These are phyloP conservation scores for Corynorhinus townsendii DNA, from an alignment of 2,113 vertebrate species.

Conservation along the genomic window DNA sequence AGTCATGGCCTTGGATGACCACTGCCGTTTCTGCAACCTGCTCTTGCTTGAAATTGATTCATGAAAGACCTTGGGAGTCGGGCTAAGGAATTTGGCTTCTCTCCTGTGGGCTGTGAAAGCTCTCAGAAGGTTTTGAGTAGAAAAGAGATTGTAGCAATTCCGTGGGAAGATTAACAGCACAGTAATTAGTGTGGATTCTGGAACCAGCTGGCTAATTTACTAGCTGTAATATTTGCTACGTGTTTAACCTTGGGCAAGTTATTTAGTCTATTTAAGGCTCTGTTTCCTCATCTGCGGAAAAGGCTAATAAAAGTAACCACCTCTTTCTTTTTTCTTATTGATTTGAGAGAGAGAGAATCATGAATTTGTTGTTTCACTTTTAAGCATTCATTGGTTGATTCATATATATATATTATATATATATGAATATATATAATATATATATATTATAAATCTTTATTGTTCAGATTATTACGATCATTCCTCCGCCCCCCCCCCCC, in stretches of 20 bases:
- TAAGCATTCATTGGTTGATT: neutral
- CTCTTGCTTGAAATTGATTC: neutral
- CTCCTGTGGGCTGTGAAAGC: neutral
- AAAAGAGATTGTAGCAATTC: neutral
- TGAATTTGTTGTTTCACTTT: neutral
- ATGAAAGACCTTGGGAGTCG: neutral
- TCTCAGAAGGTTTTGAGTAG: neutral
- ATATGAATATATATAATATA: too few species aligned
- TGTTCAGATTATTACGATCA: too few species aligned
- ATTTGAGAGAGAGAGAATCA: neutral
- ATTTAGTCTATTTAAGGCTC: neutral
- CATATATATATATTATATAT: too few species aligned
- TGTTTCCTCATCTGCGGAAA: neutral
- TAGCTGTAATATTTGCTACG: neutral
- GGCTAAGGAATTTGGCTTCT: neutral
- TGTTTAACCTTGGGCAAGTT: neutral
- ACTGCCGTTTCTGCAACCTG: neutral
- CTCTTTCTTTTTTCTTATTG: neutral
- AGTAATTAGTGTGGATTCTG: neutral
- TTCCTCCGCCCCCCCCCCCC: too few species aligned
- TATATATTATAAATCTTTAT: too few species aligned
- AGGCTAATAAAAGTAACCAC: neutral
- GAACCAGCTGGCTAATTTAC: neutral
- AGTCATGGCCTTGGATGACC: neutral
- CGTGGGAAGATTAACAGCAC: neutral